phyloP scores from a whole-genome alignment of 2,888 invertebrate species.

The Polylopha cassiicola region DNA sequence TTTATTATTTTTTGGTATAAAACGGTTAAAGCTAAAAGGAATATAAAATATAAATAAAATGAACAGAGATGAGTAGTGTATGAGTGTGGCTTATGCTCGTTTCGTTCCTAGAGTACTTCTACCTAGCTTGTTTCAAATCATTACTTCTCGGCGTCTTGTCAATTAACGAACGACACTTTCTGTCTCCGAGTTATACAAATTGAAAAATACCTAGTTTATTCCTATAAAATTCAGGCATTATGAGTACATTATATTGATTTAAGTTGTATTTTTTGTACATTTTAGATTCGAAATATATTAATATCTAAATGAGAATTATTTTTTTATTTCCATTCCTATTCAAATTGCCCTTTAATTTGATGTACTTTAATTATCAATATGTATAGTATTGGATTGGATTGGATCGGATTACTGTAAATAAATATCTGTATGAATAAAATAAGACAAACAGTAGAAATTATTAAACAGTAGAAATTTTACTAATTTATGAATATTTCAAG shows the following conservation, averaged over 20 bases:
- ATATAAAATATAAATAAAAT: slow-evolving; percentile 33
- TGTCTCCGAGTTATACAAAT: slow-evolving; percentile 51
- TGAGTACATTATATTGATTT: slow-evolving; percentile 80
- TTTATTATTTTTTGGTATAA: slow-evolving; percentile 65
- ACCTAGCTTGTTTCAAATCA: slow-evolving; percentile 55
- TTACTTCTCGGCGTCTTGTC: slow-evolving; percentile 61
- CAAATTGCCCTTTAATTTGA: too few species aligned
- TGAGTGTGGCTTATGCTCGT: slow-evolving; percentile 49
- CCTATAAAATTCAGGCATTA: slow-evolving; percentile 65
- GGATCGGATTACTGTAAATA: too few species aligned
- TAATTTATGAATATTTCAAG: too few species aligned
- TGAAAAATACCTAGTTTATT: slow-evolving; percentile 52
- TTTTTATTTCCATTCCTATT: slow-evolving; percentile 1
- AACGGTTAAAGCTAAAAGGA: slow-evolving; percentile 35
- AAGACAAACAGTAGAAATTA: too few species aligned
- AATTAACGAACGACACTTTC: slow-evolving; percentile 60
- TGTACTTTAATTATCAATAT: too few species aligned
- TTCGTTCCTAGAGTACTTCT: slow-evolving; percentile 63
- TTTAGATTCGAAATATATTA: slow-evolving; percentile 85
- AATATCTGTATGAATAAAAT: too few species aligned
- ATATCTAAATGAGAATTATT: slow-evolving; percentile 70
- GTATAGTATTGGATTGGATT: too few species aligned
- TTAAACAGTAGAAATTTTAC: too few species aligned
- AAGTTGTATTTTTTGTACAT: slow-evolving; percentile 86
- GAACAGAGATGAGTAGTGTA: slow-evolving; percentile 41